These are phyloP conservation scores for Polietes domitor DNA, from an alignment of 2,888 invertebrate species.

Conservation along the genomic window DNA sequence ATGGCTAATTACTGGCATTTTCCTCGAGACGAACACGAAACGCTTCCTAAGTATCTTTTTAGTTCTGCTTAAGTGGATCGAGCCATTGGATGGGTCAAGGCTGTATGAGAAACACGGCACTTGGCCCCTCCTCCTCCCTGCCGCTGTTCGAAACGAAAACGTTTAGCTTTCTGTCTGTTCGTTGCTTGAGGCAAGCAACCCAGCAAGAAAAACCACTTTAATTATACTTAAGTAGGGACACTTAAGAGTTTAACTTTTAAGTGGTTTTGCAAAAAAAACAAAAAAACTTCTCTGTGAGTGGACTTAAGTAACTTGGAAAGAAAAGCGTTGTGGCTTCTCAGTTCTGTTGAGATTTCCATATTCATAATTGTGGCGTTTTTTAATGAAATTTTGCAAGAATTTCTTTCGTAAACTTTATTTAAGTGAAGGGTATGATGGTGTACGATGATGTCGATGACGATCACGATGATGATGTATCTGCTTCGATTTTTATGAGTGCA, in stretches of 20 bases:
- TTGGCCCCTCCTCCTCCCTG: not conserved
- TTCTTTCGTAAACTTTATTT: not conserved
- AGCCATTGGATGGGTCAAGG: slow-evolving; percentile 61
- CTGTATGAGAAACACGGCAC: slow-evolving; percentile 17
- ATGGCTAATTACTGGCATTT: slow-evolving; percentile 57
- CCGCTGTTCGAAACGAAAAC: not conserved
- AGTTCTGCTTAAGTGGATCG: slow-evolving; percentile 60
- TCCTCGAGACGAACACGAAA: not conserved
- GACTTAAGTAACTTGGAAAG: slow-evolving; percentile 43
- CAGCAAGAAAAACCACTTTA: slow-evolving; percentile 46
- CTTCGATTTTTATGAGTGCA: not conserved
- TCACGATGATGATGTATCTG: not conserved
- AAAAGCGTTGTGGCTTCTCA: not conserved
- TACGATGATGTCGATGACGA: too few species aligned
- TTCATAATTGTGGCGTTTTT: not conserved
- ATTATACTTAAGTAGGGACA: slow-evolving; percentile 64
- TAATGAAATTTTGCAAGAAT: slow-evolving; percentile 19
- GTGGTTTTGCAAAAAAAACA: slow-evolving; percentile 60
- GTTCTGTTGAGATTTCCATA: slow-evolving; percentile 35
- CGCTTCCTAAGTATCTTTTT: slow-evolving; percentile 63
- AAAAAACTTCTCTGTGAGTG: slow-evolving; percentile 17
- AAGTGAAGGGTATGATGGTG: not conserved
- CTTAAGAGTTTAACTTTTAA: slow-evolving; percentile 58
- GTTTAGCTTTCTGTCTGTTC: not conserved
- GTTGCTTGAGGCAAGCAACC: not conserved